Base-by-base conservation (phyloP, 2,888 invertebrate species). In the Drosophila meridionalis region DNA sequence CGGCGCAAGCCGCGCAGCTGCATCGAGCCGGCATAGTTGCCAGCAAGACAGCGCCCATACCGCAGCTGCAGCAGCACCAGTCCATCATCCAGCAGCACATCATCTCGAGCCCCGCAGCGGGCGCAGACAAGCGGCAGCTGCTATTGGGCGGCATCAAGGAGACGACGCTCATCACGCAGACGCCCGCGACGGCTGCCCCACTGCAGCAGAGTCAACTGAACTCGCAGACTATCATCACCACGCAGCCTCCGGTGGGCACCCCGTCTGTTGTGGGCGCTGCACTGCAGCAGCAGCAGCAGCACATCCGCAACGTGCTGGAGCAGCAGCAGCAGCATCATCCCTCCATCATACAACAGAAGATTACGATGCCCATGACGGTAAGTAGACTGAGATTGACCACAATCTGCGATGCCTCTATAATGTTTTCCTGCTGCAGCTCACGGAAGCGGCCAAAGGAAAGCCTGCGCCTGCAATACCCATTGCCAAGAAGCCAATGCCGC, bases 61-160 rank as follows among this genome's bases (percentile, higher is more conserved):
- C 95, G 62, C 95, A 95, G 73, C 95, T 95, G 56, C 92, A 92
- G 71, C 92, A 92, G 55, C 92, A 92, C 67, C 92, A 92, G 56
- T 92, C 92, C 9, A 92, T 92, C 9, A 92, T 92, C 56, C 92
- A 92, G 69, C 92, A 92, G 43, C 92, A 92, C 63, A 91, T 92
- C 11, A 90, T 92, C 38, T 92, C 92, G 2, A 91, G 92, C 4
- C 87, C 90, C 0, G 62, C 63, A 4, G 47, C 47, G 1, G 45
- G 53, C 1, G 48, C 34, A 0, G 92, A 92, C 36, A 92, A 92
- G 71, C 87, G 92, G 0, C 92, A 92, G 59, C 76, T 92, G 4
- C 69, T 92, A 4, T 58, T 92, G 4, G 88, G 92, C 7, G 76
- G 91, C 77, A 90, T 92, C 12, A 92, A 92, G 73, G 92, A 92